A percentile compares a stretch with the other conserved stretches of the same genome.
Evolutionary conservation across 2,113 vertebrate species (phyloP).

Genomic region (Athene noctua): DNA sequence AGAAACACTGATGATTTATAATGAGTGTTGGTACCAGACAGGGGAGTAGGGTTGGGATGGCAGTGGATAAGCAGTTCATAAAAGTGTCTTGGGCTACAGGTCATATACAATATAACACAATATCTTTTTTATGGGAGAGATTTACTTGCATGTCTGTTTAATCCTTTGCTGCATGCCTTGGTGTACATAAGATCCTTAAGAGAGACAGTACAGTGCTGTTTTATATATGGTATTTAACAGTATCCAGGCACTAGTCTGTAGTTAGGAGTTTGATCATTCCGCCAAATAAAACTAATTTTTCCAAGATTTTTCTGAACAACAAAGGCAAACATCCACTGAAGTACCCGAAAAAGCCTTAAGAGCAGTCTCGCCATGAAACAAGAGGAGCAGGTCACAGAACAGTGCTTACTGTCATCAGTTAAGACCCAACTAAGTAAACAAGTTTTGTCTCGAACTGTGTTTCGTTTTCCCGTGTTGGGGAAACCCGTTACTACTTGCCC

Average conservation of each 20-base stretch:
- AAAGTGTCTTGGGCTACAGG: conserved; percentile 54
- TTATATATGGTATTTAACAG: neutral
- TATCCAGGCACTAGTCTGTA: neutral
- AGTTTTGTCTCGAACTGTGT: neutral
- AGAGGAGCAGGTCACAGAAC: neutral
- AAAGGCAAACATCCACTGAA: neutral
- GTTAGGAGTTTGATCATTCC: neutral
- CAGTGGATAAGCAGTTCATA: conserved; percentile 57
- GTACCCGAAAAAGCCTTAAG: neutral
- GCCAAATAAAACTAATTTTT: neutral
- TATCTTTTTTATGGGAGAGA: conserved; percentile 51
- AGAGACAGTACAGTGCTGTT: neutral
- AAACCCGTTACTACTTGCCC: neutral
- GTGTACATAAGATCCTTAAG: neutral
- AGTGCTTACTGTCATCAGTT: neutral
- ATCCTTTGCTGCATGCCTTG: conserved; percentile 43
- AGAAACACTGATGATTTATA: conserved; percentile 25
- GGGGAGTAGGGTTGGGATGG: neutral
- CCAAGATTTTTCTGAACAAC: neutral
- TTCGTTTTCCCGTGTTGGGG: neutral
- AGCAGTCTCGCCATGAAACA: neutral
- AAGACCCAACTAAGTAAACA: neutral
- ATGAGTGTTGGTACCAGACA: conserved; percentile 21
- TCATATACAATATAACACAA: conserved; percentile 47
- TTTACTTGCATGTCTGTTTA: conserved; percentile 55